A percentile compares a stretch with the other conserved stretches of the same genome.
These are phyloP conservation scores for Eupsittula cactorum DNA, from an alignment of 2,113 vertebrate genomes.

Conservation along the genomic window DNA sequence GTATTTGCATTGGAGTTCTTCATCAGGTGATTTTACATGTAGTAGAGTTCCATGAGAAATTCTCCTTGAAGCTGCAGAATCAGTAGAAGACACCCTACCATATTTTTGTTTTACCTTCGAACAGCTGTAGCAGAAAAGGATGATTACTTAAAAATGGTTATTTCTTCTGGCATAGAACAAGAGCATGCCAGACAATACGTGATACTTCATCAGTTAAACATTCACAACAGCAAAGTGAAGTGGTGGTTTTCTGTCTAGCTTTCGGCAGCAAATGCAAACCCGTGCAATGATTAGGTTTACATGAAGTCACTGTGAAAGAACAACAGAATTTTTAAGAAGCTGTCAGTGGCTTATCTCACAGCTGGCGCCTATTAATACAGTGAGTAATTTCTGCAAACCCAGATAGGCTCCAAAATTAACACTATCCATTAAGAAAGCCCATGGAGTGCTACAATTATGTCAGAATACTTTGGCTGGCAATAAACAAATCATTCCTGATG, in stretches of 20 bases:
- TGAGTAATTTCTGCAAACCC: conserved; percentile 41
- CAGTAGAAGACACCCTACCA: neutral
- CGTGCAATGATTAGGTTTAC: neutral
- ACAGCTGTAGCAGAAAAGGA: neutral
- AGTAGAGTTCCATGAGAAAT: neutral
- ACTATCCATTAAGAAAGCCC: conserved; percentile 28
- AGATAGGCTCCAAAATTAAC: conserved; percentile 50
- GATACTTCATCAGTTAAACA: neutral
- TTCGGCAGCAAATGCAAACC: neutral
- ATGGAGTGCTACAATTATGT: conserved; percentile 19
- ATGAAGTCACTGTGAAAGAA: conserved; percentile 18
- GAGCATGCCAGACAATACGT: neutral
- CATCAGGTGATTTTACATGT: neutral
- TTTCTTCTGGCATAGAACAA: neutral
- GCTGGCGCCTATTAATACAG: conserved; percentile 49
- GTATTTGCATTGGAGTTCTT: neutral
- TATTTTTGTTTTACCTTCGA: neutral
- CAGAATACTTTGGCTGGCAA: conserved; percentile 17
- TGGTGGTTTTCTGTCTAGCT: conserved; percentile 8
- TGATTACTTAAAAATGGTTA: neutral
- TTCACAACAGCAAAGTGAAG: neutral
- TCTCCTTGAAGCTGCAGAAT: neutral
- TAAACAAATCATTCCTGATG: neutral
- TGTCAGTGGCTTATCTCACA: conserved; percentile 52
- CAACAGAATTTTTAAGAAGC: conserved; percentile 34